These are phyloP conservation scores for Troides aeacus DNA, from an alignment of 2,888 invertebrate species.

Conservation along the genomic window DNA sequence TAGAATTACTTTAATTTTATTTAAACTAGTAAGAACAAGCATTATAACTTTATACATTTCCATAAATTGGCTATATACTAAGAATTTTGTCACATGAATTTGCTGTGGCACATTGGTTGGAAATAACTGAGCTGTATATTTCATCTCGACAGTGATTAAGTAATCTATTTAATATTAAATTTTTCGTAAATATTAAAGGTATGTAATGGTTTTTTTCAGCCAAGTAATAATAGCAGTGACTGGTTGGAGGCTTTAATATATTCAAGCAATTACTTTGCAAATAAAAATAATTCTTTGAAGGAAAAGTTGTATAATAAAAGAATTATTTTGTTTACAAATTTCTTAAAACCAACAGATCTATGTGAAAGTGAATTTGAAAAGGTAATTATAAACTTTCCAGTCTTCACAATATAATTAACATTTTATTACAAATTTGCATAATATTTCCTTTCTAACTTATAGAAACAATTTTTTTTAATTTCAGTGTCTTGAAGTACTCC, in stretches of 20 bases:
- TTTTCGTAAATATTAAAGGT: not conserved
- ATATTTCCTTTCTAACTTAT: not conserved
- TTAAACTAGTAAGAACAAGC: too few species aligned
- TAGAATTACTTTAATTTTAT: too few species aligned
- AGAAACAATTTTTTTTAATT: not conserved
- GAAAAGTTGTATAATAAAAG: not conserved
- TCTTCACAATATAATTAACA: too few species aligned
- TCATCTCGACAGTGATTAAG: not conserved
- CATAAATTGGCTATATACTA: too few species aligned
- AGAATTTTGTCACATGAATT: too few species aligned
- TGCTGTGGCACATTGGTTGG: too few species aligned
- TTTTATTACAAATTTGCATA: too few species aligned
- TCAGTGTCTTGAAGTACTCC: not conserved
- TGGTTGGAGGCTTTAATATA: slow-evolving; percentile 83
- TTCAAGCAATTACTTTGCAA: not conserved
- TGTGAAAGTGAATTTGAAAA: slow-evolving; percentile 54
- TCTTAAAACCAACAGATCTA: slow-evolving; percentile 58
- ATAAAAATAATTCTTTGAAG: not conserved
- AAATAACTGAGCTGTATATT: not conserved
- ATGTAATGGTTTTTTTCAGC: not conserved
- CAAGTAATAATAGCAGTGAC: slow-evolving; percentile 76
- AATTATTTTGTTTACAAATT: not conserved
- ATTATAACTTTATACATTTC: too few species aligned
- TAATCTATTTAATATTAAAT: not conserved
- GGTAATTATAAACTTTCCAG: slow-evolving; percentile 39